These are phyloP conservation scores for Macrobrachium nipponense DNA, from an alignment of 1,140 invertebrate species.

Conservation along the genomic window DNA sequence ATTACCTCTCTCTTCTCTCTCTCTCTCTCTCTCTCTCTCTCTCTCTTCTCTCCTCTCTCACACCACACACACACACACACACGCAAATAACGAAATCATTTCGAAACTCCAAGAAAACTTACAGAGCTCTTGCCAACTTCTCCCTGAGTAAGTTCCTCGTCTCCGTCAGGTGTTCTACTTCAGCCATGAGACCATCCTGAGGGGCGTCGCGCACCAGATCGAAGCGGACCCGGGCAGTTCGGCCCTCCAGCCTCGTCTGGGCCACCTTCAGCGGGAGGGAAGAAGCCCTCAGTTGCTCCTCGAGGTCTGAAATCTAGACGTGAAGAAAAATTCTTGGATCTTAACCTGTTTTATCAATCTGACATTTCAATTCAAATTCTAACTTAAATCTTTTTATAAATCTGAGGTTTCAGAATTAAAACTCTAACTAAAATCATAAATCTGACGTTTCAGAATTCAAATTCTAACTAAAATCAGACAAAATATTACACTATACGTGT, in stretches of 20 bases:
- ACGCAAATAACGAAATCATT: background rate
- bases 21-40: conserved; percentile 8
- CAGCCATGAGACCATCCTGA: conserved; percentile 37
- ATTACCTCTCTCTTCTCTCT: background rate
- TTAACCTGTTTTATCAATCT: no score
- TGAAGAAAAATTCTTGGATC: no score
- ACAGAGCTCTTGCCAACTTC: conserved; percentile 43
- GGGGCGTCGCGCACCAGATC: conserved; percentile 56
- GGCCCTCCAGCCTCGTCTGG: conserved; percentile 49
- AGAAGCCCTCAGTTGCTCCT: conserved; percentile 39
- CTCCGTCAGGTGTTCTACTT: conserved; percentile 42
- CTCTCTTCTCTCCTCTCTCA: conserved; percentile 1
- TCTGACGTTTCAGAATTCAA: no score
- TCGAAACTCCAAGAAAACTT: background rate
- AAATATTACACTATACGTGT: background rate
- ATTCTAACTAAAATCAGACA: background rate
- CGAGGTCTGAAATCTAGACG: conserved; percentile 24
- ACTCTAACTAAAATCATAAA: background rate
- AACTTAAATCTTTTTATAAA: no score
- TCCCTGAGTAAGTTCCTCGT: conserved; percentile 39
- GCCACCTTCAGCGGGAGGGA: conserved; percentile 51
- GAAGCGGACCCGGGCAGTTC: conserved; percentile 29
- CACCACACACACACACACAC: background rate
- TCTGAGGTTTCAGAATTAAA: no score
- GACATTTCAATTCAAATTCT: no score